A percentile compares a stretch with the other conserved stretches of the same genome.
Evolutionary conservation across 2,113 vertebrate genomes (phyloP).

Genomic region (Spheniscus mendiculus): DNA sequence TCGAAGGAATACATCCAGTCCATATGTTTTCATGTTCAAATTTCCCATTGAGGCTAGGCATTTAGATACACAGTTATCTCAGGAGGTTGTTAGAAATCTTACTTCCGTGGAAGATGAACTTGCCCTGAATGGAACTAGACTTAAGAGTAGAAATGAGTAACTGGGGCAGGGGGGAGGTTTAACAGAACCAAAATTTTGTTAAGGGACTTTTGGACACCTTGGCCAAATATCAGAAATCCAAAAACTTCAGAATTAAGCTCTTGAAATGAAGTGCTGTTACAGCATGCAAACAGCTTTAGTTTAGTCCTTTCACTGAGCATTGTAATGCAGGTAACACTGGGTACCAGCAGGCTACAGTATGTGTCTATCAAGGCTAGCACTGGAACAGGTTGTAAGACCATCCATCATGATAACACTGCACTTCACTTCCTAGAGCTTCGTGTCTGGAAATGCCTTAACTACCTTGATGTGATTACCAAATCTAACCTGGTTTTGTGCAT

Average conservation of each 20-base stretch:
- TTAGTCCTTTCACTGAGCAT: background rate
- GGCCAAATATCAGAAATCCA: background rate
- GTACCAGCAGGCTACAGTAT: background rate
- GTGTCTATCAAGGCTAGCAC: fast-evolving
- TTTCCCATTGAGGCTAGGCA: background rate
- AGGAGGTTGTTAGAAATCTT: background rate
- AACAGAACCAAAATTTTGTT: background rate
- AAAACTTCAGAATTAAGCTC: background rate
- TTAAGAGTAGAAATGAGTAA: background rate
- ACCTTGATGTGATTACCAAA: background rate
- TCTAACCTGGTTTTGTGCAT: background rate
- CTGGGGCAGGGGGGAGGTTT: background rate
- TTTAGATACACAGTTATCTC: background rate
- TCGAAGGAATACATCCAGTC: background rate
- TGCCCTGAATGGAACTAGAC: background rate
- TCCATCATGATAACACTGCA: background rate
- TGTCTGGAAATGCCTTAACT: background rate
- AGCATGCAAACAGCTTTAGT: background rate
- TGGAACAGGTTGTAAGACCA: background rate
- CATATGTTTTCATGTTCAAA: fast-evolving
- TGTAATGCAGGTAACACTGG: background rate
- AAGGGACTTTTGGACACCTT: background rate
- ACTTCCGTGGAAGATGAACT: background rate
- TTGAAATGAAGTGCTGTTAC: background rate
- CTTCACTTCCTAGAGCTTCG: background rate